phyloP scores from a whole-genome alignment of 92 coral and sea anemone species.

The Siderastrea radians region DNA sequence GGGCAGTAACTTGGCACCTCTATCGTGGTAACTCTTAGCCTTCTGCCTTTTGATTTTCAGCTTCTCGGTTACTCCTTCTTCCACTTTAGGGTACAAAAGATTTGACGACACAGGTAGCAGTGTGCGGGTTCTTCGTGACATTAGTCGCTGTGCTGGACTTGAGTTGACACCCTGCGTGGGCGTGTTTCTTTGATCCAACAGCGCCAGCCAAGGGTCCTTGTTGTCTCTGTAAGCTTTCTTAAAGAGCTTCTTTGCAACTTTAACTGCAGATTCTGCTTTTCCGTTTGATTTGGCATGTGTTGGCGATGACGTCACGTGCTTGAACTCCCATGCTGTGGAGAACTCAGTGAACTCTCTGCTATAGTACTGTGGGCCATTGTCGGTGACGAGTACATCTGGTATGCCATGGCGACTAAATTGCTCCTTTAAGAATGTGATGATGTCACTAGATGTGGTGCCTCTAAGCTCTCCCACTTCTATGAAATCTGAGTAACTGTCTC shows the following conservation, averaged over 20 bases:
- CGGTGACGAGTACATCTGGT: constrained; percentile 48
- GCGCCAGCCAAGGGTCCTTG: constrained; percentile 41
- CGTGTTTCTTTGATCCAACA: constrained; percentile 45
- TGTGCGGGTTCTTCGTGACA: constrained; percentile 10
- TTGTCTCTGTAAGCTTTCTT: constrained; percentile 11
- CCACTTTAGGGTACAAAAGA: constrained; percentile 18
- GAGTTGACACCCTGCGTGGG: constrained; percentile 21
- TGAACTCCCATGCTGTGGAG: constrained; percentile 32
- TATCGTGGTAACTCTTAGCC: constrained; percentile 37
- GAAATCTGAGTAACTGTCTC: constrained; percentile 62
- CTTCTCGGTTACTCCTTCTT: constrained; percentile 32
- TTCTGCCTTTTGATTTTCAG: constrained; percentile 45
- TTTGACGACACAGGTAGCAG: neutral
- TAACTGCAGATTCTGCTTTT: too few relatives aligned
- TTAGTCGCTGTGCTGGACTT: constrained; percentile 25
- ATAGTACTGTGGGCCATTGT: constrained; percentile 43
- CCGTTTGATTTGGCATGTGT: constrained; percentile 4
- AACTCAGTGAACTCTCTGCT: constrained; percentile 37
- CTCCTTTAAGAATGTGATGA: constrained; percentile 35
- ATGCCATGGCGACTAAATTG: constrained; percentile 58
- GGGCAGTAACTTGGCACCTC: constrained; percentile 13
- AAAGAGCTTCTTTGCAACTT: neutral
- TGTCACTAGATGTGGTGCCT: neutral
- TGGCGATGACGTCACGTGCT: constrained; percentile 7
- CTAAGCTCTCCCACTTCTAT: constrained; percentile 45